These are phyloP conservation scores for Tinea pellionella DNA, from an alignment of 2,888 invertebrate species.

Conservation along the genomic window DNA sequence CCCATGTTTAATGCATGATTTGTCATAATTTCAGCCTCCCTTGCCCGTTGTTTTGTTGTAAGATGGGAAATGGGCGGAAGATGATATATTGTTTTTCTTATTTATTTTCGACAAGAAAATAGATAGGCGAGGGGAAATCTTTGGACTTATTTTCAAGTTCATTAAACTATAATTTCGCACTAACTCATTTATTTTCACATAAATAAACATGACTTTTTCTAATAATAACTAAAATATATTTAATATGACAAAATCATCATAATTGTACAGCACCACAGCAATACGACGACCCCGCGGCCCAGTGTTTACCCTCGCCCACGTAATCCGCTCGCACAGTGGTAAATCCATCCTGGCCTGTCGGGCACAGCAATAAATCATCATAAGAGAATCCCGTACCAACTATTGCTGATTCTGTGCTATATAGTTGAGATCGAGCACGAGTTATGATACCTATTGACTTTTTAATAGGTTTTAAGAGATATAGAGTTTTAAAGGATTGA, in stretches of 20 bases:
- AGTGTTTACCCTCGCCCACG: constrained; percentile 69
- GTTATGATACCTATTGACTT: constrained; percentile 13
- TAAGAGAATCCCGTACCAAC: constrained; percentile 55
- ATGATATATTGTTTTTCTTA: constrained; percentile 64
- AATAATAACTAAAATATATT: not conserved
- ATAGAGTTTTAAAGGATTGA: constrained; percentile 1
- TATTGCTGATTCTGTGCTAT: constrained; percentile 12
- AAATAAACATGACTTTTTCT: not conserved
- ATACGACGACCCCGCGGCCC: constrained; percentile 63
- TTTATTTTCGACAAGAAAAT: constrained; percentile 59
- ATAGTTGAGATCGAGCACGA: constrained; percentile 1
- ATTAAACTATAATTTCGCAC: constrained; percentile 35
- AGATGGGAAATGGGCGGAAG: constrained; percentile 55
- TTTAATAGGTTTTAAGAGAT: constrained; percentile 11
- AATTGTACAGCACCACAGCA: constrained; percentile 45
- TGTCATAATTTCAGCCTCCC: constrained; percentile 67
- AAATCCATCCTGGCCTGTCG: constrained; percentile 65
- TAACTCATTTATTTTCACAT: constrained; percentile 17
- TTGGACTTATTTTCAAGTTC: constrained; percentile 43
- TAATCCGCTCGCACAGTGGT: constrained; percentile 55
- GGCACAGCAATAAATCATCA: constrained; percentile 60
- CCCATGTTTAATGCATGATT: constrained; percentile 71
- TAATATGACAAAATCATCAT: not conserved
- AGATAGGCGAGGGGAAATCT: constrained; percentile 37
- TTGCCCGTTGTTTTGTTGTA: constrained; percentile 58